A percentile compares a stretch with the other conserved stretches of the same genome.
These are phyloP conservation scores for Xanthia togata DNA, from an alignment of 2,888 invertebrate genomes.

Conservation along the genomic window DNA sequence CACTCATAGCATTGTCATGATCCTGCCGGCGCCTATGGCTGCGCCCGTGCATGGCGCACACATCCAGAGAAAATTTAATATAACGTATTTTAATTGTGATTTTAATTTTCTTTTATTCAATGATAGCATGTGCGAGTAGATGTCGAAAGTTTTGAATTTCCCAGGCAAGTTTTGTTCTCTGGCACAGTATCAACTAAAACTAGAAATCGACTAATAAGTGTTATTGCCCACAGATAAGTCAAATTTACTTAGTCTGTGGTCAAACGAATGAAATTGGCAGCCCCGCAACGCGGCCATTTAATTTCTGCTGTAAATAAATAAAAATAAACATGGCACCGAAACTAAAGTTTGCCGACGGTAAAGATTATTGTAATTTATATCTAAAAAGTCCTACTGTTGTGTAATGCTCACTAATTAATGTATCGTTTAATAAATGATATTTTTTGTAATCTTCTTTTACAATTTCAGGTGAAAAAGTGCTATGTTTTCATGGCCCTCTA, in stretches of 20 bases:
- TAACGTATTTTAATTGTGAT: too few species aligned
- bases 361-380: constrained; percentile 7
- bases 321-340: constrained; percentile 90
- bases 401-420: background rate
- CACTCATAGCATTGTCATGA: too few species aligned
- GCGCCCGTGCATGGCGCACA: too few species aligned
- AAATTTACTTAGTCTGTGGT: background rate
- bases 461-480: constrained; percentile 95
- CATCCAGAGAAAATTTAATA: too few species aligned
- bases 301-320: constrained; percentile 23
- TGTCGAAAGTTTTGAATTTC: background rate
- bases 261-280: background rate
- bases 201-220: background rate
- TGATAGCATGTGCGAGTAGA: background rate
- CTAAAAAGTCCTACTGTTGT: background rate
- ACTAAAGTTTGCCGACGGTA: constrained; percentile 94
- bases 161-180: background rate
- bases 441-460: constrained; percentile 13
- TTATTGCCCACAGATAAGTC: constrained; percentile 7
- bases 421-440: background rate
- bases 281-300: constrained; percentile 6
- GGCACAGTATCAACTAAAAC: background rate
- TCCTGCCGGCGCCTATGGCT: too few species aligned
- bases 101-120: background rate
- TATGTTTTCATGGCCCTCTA: constrained; percentile 98